Conservation (phyloP, 2,797 vertebrate genomes). For the Chelonia mydas region DNA sequence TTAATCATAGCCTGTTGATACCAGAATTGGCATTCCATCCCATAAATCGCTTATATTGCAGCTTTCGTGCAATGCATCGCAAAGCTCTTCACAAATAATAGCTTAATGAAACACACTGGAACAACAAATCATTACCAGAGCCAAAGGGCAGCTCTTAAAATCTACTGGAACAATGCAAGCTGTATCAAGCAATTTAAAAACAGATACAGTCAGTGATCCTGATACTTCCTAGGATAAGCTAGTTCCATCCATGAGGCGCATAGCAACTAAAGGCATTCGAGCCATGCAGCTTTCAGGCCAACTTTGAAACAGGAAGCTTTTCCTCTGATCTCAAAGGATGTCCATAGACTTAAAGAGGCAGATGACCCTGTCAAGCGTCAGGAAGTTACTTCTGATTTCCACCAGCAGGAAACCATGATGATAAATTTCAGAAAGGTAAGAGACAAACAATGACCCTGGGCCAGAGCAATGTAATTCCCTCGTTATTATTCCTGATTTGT, state of each 20-base stretch:
- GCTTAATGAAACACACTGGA: conserved; percentile 58
- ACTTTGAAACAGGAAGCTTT: conserved; percentile 28
- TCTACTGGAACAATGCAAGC: conserved; percentile 31
- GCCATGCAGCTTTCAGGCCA: not conserved
- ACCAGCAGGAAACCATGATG: not conserved
- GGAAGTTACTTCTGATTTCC: not conserved
- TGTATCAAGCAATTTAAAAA: conserved; percentile 40
- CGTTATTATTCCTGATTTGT: not conserved
- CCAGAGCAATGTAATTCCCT: not conserved
- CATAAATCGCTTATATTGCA: conserved; percentile 44
- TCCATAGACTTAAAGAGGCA: not conserved
- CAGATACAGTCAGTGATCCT: conserved; percentile 14
- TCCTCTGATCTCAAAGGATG: not conserved
- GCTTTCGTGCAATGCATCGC: conserved; percentile 41
- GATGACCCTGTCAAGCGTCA: not conserved
- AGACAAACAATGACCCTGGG: not conserved
- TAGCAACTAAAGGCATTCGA: conserved; percentile 43
- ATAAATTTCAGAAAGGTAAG: not conserved
- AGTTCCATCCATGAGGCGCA: conserved; percentile 33
- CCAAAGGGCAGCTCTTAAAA: conserved; percentile 61
- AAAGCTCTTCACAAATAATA: conserved; percentile 66
- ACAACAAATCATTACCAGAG: conserved; percentile 64
- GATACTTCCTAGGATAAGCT: conserved; percentile 17
- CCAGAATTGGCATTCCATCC: conserved; percentile 49
- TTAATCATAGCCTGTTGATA: conserved; percentile 66